Evolutionary conservation across 2,113 vertebrate genomes (phyloP).

Genomic region (Regulus satrapa): DNA sequence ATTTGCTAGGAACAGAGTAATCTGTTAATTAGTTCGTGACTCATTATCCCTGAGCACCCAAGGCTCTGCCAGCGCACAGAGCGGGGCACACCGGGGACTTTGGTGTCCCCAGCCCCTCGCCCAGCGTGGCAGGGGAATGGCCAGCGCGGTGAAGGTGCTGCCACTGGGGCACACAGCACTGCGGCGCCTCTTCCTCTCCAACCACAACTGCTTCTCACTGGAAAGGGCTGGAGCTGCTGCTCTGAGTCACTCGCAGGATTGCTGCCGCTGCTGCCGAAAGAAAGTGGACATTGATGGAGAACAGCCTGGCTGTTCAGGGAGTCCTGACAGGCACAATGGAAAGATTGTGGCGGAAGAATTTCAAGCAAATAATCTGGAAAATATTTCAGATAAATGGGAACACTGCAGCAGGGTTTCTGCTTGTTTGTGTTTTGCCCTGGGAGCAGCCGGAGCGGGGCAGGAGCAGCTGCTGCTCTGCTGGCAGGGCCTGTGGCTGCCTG

Average conservation of each 20-base stretch:
- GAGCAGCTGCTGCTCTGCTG: background rate
- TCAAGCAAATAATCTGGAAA: slow-evolving; percentile 81
- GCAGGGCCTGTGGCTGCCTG: background rate
- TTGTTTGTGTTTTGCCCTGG: background rate
- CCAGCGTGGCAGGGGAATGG: rapidly evolving
- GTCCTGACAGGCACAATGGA: slow-evolving; percentile 71
- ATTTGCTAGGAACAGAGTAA: too few species aligned
- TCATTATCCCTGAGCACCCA: too few species aligned
- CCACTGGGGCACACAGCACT: background rate
- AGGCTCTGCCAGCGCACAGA: rapidly evolving
- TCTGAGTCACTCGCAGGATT: slow-evolving; percentile 76
- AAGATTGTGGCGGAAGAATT: slow-evolving; percentile 73
- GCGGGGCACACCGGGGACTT: background rate
- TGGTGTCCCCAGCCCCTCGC: background rate
- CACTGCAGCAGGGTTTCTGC: background rate
- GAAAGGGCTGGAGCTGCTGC: slow-evolving; percentile 52
- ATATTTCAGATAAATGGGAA: slow-evolving; percentile 75
- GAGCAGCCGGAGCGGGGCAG: background rate
- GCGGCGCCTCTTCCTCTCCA: background rate
- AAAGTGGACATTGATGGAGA: slow-evolving; percentile 82
- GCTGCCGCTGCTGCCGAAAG: slow-evolving; percentile 71
- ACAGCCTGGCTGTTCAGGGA: slow-evolving; percentile 51
- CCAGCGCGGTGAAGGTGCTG: rapidly evolving
- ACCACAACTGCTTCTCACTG: background rate
- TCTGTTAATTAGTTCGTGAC: too few species aligned